These are phyloP conservation scores for Centropyge bicolor DNA, from an alignment of 2,797 vertebrate species.

Conservation along the genomic window DNA sequence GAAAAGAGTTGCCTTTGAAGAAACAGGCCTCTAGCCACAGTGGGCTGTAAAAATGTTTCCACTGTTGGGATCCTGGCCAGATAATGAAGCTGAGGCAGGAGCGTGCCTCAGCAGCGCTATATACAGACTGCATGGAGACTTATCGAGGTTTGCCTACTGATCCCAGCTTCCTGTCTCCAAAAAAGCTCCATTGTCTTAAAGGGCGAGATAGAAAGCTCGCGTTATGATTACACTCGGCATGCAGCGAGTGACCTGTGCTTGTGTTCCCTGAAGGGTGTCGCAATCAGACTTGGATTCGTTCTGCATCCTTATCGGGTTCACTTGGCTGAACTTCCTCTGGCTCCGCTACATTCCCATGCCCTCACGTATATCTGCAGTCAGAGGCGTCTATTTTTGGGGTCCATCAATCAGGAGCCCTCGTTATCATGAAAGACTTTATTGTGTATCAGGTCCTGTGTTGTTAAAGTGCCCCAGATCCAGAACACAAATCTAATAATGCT, in stretches of 20 bases:
- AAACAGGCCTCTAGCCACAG: constrained; percentile 63
- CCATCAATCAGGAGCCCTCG: constrained; percentile 45
- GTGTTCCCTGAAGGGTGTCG: constrained; percentile 28
- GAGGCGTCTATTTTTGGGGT: constrained; percentile 61
- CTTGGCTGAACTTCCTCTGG: constrained; percentile 63
- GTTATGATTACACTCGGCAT: constrained; percentile 45
- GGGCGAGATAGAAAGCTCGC: constrained; percentile 49
- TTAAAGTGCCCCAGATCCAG: constrained; percentile 1
- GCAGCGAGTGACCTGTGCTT: constrained; percentile 40
- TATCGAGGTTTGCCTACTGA: constrained; percentile 62
- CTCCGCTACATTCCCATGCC: constrained; percentile 43
- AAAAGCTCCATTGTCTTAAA: constrained; percentile 77
- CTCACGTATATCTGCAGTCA: constrained; percentile 50
- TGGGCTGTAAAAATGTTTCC: constrained; percentile 73
- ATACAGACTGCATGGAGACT: constrained; percentile 68
- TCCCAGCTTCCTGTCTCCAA: constrained; percentile 71
- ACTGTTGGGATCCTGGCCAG: constrained; percentile 66
- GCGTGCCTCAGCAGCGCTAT: constrained; percentile 40
- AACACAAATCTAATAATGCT: background rate
- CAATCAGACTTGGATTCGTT: constrained; percentile 39
- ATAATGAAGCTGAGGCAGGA: constrained; percentile 59
- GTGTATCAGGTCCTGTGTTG: constrained; percentile 35
- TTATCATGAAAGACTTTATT: constrained; percentile 46
- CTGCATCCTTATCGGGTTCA: constrained; percentile 65
- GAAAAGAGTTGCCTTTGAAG: constrained; percentile 68